phyloP scores from a whole-genome alignment of 2,113 vertebrate genomes.

The Rhea americana region DNA sequence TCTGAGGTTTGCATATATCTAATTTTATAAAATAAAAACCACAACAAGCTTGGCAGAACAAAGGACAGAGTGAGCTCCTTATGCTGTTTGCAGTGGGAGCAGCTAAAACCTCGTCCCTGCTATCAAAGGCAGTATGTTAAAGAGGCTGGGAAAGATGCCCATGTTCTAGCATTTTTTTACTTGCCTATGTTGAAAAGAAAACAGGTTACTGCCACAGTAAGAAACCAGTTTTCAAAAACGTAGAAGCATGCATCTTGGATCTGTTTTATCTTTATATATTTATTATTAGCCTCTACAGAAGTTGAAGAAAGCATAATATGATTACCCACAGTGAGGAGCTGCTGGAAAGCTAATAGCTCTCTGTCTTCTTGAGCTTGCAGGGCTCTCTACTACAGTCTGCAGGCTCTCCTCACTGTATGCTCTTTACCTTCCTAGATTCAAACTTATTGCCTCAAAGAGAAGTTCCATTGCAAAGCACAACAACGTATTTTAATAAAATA shows the following conservation, averaged over 20 bases:
- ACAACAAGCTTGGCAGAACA: slow-evolving; percentile 30
- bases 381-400: neutral
- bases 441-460: neutral
- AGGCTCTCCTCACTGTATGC: neutral
- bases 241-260: neutral
- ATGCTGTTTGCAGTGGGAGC: slow-evolving; percentile 47
- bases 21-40: slow-evolving; percentile 41
- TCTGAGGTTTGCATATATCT: neutral
- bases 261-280: neutral
- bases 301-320: neutral
- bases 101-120: slow-evolving; percentile 15
- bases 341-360: slow-evolving; percentile 26
- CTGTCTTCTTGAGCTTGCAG: slow-evolving; percentile 8
- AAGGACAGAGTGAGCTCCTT: slow-evolving; percentile 55
- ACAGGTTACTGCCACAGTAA: slow-evolving; percentile 25
- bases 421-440: neutral
- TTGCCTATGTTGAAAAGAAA: slow-evolving; percentile 33
- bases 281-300: neutral
- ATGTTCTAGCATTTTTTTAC: slow-evolving; percentile 38
- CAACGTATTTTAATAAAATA: slow-evolving; percentile 16
- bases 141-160: slow-evolving; percentile 54
- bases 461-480: neutral
- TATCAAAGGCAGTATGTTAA: slow-evolving; percentile 33
- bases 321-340: slow-evolving; percentile 15
- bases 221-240: slow-evolving; percentile 6